Evolutionary conservation across 2,113 vertebrate genomes (phyloP), one percentile per base, ranked within the genome.

Genomic region (Paracanthobrama guichenoti): DNA sequence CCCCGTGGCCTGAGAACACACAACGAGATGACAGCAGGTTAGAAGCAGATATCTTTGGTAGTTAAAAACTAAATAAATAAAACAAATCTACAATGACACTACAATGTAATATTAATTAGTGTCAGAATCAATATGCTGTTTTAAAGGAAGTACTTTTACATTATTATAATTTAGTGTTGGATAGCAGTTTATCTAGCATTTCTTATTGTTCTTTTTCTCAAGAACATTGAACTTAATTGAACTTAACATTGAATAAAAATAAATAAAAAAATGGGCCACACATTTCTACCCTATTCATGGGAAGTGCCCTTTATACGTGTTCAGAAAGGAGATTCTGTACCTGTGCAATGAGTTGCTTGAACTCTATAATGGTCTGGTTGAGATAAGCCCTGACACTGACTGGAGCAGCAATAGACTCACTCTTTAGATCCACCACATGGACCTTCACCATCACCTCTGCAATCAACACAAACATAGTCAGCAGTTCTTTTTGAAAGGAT

Each of bases 371-470:
- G 2, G 95, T 96, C 91, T 99, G 98, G 92, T 97, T 99, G 91
- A 99, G 95, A 91, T 99, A 99, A 14, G 98, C 98, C 84, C 98
- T 93, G 35, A 99, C 95, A 13, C 96, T 99, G 92, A 98, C 86
- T 16, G 97, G 96, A 90, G 96, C 83, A 89, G 94, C 94, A 76
- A 99, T 97, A 84, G 94, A 95, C 90, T 99, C 98, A 12, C 90
- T 94, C 92, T 96, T 98, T 55, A 99, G 92, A 91, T 98, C 95
- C 81, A 99, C 97, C 85, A 97, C 92, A 0, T 99, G 96, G 87
- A 99, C 97, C 92, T 99, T 99, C 90, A 99, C 98, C 97, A 99
- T 99, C 80, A 99, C 98, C 92, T 99, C 98, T 99, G 94, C 39
- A 88, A 84, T 67, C 71, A 93, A 87, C 89, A 71, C 69, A 88